Conservation (phyloP, 2,113 vertebrate genomes). For the Rhabdornis inornatus region DNA sequence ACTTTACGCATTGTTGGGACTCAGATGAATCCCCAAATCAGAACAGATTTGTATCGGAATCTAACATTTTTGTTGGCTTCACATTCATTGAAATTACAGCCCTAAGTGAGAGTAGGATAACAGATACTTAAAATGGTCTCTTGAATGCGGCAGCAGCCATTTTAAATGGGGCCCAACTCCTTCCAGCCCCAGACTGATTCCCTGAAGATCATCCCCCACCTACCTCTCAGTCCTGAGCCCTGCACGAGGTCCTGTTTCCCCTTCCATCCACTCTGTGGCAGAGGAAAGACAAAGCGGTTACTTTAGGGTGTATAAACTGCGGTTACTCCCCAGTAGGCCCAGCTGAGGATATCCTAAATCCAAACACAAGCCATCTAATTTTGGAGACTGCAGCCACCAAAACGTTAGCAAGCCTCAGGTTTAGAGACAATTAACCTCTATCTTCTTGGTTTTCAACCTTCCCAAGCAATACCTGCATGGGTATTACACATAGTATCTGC, state of each 20-base stretch:
- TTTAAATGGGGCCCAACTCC: conserved; percentile 9
- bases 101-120: conserved; percentile 5
- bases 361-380: neutral
- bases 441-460: neutral
- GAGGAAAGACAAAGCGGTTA: neutral
- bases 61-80: conserved; percentile 56
- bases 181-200: neutral
- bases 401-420: neutral
- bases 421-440: neutral
- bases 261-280: neutral
- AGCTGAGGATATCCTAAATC: neutral
- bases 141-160: conserved; percentile 4
- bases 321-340: neutral
- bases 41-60: conserved; percentile 55
- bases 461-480: neutral
- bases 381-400: neutral
- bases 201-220: neutral
- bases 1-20: conserved; percentile 48
- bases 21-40: conserved; percentile 48
- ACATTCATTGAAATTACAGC: conserved; percentile 37
- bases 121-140: conserved; percentile 57
- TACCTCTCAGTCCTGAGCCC: neutral
- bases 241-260: accelerated
- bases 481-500: neutral
- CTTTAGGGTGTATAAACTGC: neutral